Evolutionary conservation across 2,888 invertebrate species (phyloP), one percentile per base, ranked within the genome.

Genomic region (Microchrysa polita): DNA sequence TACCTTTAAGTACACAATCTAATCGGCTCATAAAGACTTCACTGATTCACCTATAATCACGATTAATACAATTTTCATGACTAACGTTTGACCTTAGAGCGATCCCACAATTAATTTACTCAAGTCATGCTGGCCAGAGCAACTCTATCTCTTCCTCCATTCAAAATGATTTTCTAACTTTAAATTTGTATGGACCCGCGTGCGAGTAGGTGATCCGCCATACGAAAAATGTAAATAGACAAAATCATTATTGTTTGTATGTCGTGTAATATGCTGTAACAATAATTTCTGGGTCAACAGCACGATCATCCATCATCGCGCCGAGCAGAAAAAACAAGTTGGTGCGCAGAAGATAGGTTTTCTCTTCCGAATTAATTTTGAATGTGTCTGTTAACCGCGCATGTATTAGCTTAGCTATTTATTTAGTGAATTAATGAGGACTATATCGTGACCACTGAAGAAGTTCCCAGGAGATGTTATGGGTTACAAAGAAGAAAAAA

Each of bases 251-350:
- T 42, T 16, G 22, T 48, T 48, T 55, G 22, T 22, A 9, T 65
- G 40, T 65, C 20, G 65, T 65, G 65, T 48, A 65, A 65, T 22
- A 65, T 65, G 44, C 44, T 65, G 34, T 65, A 65, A 65, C 34
- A 65, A 65, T 20, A 20, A 55, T 65, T 65, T 65, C 48, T 65
- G 44, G 65, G 65, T 65, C 65, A 65, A 20, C 65, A 65, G 12
- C 48, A 18, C 1, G 12, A 44, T 61, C n/a, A 23, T 16, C 14
- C 34, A 40, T 48, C 2, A 48, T 48, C n/a, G n/a, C n/a, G n/a
- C n/a, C n/a, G n/a, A n/a, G n/a, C n/a, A n/a, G n/a, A n/a, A n/a
- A n/a, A n/a, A n/a, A n/a, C n/a, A n/a, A n/a, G n/a, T n/a, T n/a
- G n/a, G n/a, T 48, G 5, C 5, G 48, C 48, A 12, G 10, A 48